Evolutionary conservation across 2,797 vertebrate species (phyloP), one percentile per base, ranked within the genome.

Genomic region (Botia almorhae): DNA sequence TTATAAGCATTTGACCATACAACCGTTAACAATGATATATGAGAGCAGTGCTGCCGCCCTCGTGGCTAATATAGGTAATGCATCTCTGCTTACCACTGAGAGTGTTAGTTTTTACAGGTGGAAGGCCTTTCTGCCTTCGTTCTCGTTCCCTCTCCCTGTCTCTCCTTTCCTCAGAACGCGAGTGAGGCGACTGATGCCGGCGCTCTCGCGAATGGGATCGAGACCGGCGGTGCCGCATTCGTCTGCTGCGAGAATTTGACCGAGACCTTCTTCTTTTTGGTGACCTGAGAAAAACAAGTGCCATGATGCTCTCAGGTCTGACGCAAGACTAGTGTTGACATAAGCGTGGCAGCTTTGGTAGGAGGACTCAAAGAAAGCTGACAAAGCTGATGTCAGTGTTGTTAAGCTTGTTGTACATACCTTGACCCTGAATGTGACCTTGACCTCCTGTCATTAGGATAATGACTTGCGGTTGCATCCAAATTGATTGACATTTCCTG

Each of bases 211-310:
- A 99, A 19, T 96, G 95, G 0, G 97, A 99, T 2, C 96, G 95
- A 0, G 98, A 99, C 0, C 97, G 93, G 1, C 97, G 91, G 90
- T 99, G 97, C 6, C 97, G 95, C 0, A 96, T 95, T 58, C 97
- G 93, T 8, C 96, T 94, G 1, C 96, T 92, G 1, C 97, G 95
- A 0, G 98, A 99, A 82, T 96, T 94, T 2, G 98, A 99, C 7
- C 98, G 91, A 7, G 98, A 99, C 80, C 98, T 90, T 63, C 96
- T 95, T 82, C 97, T 95, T 89, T 99, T 99, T 33, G 98, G 98
- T 84, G 98, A 99, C 89, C 98, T 99, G 78, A 21, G 36, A 55
- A 53, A 63, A 0, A n/a, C 11, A 10, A 2, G 13, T 51, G 13
- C 50, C 14, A 29, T 29, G 29, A 51, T 4, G 14, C 14, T 51